Conservation (phyloP, 2,888 invertebrate genomes). For the Megamerina dolium region DNA sequence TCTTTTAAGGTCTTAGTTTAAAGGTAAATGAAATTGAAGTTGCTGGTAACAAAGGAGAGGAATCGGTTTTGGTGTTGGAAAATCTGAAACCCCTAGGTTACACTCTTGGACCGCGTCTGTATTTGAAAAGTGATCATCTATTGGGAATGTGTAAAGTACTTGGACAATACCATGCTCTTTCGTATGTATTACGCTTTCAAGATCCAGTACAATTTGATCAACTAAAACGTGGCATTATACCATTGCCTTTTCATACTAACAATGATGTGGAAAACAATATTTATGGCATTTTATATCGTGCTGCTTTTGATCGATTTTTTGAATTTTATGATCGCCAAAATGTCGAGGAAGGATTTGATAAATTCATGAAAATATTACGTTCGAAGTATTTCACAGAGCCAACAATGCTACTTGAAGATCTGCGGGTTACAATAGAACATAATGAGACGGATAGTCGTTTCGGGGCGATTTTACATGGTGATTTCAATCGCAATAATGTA, state of each 20-base stretch:
- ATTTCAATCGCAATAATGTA: conserved; percentile 48
- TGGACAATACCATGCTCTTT: conserved; percentile 41
- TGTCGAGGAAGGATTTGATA: conserved; percentile 12
- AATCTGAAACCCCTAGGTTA: conserved; percentile 39
- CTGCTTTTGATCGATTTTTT: conserved; percentile 43
- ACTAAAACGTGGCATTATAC: conserved; percentile 29
- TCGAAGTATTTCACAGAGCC: conserved; percentile 35
- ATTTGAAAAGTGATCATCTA: conserved; percentile 37
- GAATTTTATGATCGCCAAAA: conserved; percentile 34
- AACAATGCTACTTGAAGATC: conserved; percentile 32
- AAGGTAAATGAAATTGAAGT: too few relatives aligned
- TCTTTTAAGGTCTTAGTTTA: conserved; percentile 28
- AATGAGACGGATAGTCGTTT: conserved; percentile 31
- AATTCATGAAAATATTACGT: conserved; percentile 23
- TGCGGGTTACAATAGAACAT: conserved; percentile 27
- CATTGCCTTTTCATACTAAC: conserved; percentile 33
- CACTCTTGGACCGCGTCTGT: conserved; percentile 36
- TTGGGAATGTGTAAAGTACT: conserved; percentile 34
- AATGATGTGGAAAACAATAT: conserved; percentile 25
- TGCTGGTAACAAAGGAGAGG: conserved; percentile 20
- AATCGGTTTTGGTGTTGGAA: conserved; percentile 40
- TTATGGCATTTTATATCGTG: conserved; percentile 34
- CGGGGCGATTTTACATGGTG: conserved; percentile 42
- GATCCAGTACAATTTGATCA: conserved; percentile 30
- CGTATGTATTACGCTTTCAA: conserved; percentile 34